Conservation (phyloP, 2,888 invertebrate species). For the Tenodera sinensis region DNA sequence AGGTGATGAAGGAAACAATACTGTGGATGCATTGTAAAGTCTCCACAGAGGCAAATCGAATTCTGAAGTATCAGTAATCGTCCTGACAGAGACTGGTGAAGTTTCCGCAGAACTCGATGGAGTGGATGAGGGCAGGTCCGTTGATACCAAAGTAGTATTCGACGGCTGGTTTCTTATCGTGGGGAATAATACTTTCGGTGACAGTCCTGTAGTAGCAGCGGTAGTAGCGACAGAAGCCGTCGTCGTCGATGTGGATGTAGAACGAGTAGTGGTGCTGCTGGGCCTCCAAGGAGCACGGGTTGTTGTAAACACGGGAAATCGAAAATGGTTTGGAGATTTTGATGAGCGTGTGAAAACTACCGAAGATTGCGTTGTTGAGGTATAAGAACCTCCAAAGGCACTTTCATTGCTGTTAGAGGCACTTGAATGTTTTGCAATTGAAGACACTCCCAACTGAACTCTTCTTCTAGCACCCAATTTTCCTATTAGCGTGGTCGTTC, state of each 20-base stretch:
- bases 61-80: neutral
- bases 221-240: neutral
- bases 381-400: neutral
- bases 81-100: neutral
- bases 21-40: constrained; percentile 8
- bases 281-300: neutral
- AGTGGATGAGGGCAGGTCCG: no score
- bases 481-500: neutral
- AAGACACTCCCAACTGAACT: neutral
- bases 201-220: neutral
- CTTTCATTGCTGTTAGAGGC: neutral
- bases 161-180: neutral
- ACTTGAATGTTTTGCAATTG: no score
- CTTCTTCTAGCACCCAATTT: neutral
- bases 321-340: neutral
- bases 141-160: no score
- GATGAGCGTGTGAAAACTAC: neutral
- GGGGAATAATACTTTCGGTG: neutral
- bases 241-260: constrained; percentile 46
- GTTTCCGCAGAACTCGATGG: neutral
- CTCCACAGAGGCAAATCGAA: neutral
- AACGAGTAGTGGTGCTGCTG: constrained; percentile 16
- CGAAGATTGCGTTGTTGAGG: neutral
- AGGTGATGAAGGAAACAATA: neutral
- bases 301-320: neutral